These are phyloP conservation scores for Chaenogobius annularis DNA, from an alignment of 2,113 vertebrate genomes.

Conservation along the genomic window DNA sequence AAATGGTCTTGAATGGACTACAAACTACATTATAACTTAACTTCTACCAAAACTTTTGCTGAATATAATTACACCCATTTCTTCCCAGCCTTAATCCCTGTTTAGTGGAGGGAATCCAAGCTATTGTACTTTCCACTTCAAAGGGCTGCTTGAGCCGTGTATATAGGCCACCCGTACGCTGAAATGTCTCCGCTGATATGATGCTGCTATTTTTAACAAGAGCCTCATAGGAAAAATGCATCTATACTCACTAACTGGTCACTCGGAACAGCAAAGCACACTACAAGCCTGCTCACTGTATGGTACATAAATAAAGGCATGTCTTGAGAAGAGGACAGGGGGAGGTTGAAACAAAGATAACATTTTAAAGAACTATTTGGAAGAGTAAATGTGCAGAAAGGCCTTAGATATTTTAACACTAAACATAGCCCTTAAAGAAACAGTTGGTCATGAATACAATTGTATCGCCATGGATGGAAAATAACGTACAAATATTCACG, in stretches of 20 bases:
- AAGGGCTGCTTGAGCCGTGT: conserved; percentile 39
- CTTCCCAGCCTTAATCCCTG: conserved; percentile 12
- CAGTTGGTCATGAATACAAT: no score
- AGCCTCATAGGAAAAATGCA: conserved; percentile 58
- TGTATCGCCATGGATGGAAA: no score
- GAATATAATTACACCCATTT: conserved; percentile 16
- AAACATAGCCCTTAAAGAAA: not conserved
- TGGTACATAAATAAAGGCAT: not conserved
- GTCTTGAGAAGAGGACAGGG: not conserved
- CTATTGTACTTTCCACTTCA: conserved; percentile 40
- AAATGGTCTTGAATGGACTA: not conserved
- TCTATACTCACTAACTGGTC: conserved; percentile 33
- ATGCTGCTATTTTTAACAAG: conserved; percentile 69
- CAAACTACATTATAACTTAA: not conserved
- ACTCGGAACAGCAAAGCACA: not conserved
- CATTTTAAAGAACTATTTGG: no score
- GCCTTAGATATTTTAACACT: not conserved
- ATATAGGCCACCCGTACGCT: conserved; percentile 69
- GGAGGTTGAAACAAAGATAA: not conserved
- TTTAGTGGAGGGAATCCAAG: conserved; percentile 12
- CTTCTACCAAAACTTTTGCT: not conserved
- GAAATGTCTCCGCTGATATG: conserved; percentile 28
- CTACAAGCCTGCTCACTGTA: conserved; percentile 18
- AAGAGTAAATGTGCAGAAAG: not conserved
- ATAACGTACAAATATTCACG: no score